Conservation (phyloP, 2,797 vertebrate species). For the Labeo calbasu region DNA sequence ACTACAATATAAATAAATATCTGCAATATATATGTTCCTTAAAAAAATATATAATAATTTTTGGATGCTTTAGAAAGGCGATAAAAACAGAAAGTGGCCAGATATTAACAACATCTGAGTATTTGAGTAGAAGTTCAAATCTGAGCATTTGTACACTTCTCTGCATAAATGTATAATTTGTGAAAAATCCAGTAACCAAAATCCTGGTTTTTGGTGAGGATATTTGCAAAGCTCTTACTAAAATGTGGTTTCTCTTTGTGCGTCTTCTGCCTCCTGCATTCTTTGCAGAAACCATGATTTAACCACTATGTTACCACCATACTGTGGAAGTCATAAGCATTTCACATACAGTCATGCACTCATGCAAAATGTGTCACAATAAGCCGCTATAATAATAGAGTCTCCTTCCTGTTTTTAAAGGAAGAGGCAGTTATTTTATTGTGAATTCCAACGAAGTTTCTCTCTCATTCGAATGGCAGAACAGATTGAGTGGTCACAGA, state of each 20-base stretch:
- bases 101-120: too few relatives aligned
- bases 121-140: too few relatives aligned
- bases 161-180: background rate
- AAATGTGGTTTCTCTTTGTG: background rate
- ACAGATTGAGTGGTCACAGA: conserved; percentile 1
- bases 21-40: too few relatives aligned
- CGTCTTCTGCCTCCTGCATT: background rate
- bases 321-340: background rate
- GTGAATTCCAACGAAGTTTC: background rate
- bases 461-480: background rate
- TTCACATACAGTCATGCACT: conserved; percentile 14
- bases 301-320: background rate
- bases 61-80: too few relatives aligned
- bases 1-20: too few relatives aligned
- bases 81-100: too few relatives aligned
- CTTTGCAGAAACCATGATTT: background rate
- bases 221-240: background rate
- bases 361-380: conserved; percentile 7
- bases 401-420: conserved; percentile 19
- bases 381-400: conserved; percentile 7
- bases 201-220: background rate
- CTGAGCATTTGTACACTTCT: background rate
- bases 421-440: conserved; percentile 7
- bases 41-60: too few relatives aligned
- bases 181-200: background rate